Base-by-base conservation (phyloP, 2,113 vertebrate species). In the Gobius niger region DNA sequence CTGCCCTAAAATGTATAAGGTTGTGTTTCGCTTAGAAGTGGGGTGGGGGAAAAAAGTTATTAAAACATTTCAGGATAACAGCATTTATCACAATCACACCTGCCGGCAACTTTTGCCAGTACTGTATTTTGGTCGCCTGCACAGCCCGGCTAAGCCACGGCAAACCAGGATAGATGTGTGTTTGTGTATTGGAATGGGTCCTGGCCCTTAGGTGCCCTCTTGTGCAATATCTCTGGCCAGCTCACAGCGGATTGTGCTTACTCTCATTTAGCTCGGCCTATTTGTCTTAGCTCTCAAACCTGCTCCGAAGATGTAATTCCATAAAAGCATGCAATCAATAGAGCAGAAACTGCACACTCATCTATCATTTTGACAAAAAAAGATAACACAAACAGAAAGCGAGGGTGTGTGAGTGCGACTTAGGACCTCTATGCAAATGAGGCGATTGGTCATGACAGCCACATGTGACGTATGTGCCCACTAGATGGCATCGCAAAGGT, bases 301-400 rank as follows among this genome's bases (percentile, higher is more conserved):
- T 77, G 83, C 78, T 86, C 82, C 89, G 85, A 92, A 90, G 89
- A 93, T 92, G 91, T 91, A 92, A 93, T 93, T 91, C 89, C 91
- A 92, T 93, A 93, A 93, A 93, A 93, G 91, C 92, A 85, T 89
- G 79, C 86, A 92, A 93, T 93, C 92, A 89, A 92, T 93, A 92
- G 69, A 75, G 54, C 78, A 70, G 78, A 90, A 93, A 89, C 86
- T 73, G 70, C 84, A 85, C 85, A 73, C 84, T 88, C 90, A 89
- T 92, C 85, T 91, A 91, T 93, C 92, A 93, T 92, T 91, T 90
- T 84, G 84, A 49, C 82, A 73, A 68, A 70, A 78, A 72, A 53
- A 68, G 63, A 65, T 65, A 74, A 81, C 80, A 73, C 53, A 85
- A 88, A 88, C 63, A 82, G 71, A 73, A 68, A 76, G 84, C 81